Evolutionary conservation across 2,113 vertebrate genomes (phyloP).

Genomic region (Sceloporus tristichus): DNA sequence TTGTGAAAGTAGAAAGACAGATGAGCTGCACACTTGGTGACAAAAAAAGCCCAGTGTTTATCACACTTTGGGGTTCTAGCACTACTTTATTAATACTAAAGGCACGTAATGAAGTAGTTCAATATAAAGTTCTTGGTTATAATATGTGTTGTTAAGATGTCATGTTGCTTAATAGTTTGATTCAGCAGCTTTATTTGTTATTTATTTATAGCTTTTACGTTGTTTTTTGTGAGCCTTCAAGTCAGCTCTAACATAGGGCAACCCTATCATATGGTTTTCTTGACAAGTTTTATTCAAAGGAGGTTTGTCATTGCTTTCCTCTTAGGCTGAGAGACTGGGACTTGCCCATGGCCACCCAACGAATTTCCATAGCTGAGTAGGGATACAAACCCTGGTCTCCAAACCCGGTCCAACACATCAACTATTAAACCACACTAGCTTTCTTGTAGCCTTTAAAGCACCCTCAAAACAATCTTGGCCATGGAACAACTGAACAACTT

Average conservation of each 20-base stretch:
- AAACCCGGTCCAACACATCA: too few relatives aligned
- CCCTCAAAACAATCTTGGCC: background rate
- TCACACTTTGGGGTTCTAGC: constrained; percentile 36
- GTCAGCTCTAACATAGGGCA: too few relatives aligned
- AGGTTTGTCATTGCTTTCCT: too few relatives aligned
- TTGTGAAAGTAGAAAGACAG: constrained; percentile 58
- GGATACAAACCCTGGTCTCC: too few relatives aligned
- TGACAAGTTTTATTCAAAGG: too few relatives aligned
- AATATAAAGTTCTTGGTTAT: constrained; percentile 46
- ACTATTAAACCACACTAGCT: too few relatives aligned
- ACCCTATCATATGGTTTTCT: too few relatives aligned
- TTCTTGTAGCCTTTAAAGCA: background rate
- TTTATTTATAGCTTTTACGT: background rate
- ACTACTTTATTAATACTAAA: constrained; percentile 53
- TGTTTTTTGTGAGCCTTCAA: too few relatives aligned
- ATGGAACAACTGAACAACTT: background rate
- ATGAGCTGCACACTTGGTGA: constrained; percentile 41
- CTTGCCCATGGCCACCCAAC: too few relatives aligned
- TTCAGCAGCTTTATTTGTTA: background rate
- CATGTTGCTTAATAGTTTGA: constrained; percentile 25
- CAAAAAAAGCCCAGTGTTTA: constrained; percentile 60
- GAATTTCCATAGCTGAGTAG: too few relatives aligned
- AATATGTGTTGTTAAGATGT: constrained; percentile 19
- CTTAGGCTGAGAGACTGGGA: too few relatives aligned
- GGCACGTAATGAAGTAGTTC: constrained; percentile 52